phyloP scores from a whole-genome alignment of 2,113 vertebrate genomes.

The Hippocampus abdominalis region DNA sequence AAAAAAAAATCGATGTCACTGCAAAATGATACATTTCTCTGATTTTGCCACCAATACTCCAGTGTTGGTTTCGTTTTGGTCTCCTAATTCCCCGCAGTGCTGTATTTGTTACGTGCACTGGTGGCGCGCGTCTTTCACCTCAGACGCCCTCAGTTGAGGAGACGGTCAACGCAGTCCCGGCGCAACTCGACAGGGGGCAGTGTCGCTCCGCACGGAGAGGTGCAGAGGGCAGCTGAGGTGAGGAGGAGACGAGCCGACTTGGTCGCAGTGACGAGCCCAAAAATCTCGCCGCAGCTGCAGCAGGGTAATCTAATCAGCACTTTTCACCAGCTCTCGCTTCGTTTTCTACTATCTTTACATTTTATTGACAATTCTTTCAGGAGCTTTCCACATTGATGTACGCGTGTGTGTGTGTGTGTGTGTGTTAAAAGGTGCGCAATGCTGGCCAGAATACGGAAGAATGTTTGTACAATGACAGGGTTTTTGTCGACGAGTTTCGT shows the following conservation, averaged over 20 bases:
- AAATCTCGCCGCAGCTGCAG: slow-evolving; percentile 44
- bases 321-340: slow-evolving; percentile 34
- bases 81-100: neutral
- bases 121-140: neutral
- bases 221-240: slow-evolving; percentile 67
- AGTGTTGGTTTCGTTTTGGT: neutral
- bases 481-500: too few relatives aligned
- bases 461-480: too few relatives aligned
- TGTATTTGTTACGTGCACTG: neutral
- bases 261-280: slow-evolving; percentile 39
- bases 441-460: too few relatives aligned
- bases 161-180: slow-evolving; percentile 17
- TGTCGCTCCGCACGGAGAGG: slow-evolving; percentile 43
- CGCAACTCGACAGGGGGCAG: slow-evolving; percentile 56
- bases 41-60: neutral
- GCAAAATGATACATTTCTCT: too few relatives aligned
- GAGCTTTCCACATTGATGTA: slow-evolving; percentile 12
- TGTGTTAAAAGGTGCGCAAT: too few relatives aligned
- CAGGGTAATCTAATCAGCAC: slow-evolving; percentile 63
- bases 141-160: neutral
- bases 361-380: neutral
- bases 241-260: slow-evolving; percentile 12
- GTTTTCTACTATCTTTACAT: slow-evolving; percentile 9
- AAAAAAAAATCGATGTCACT: too few relatives aligned
- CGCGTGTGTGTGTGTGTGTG: too few relatives aligned